Base-by-base conservation (phyloP, 2,113 vertebrate genomes). In the Tychaedon coryphoeus region DNA sequence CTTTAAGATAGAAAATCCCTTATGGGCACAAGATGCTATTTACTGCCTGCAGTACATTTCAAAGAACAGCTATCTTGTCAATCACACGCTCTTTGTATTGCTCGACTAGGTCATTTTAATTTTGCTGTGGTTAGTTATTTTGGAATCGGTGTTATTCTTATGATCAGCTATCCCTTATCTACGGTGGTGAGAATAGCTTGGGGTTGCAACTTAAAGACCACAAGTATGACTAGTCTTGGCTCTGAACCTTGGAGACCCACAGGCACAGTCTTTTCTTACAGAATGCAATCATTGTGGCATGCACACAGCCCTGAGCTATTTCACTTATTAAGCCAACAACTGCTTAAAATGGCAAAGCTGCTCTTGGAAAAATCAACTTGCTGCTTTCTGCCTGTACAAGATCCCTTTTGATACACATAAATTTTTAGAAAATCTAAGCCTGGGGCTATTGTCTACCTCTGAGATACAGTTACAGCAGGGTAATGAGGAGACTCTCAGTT, bases 201-300 rank as follows among this genome's bases (percentile, higher is more conserved):
- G 56, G 80, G 88, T 96, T 95, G 95, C 0, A 40, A 81, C 90
- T 95, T 73, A 47, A 79, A 95, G 92, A 94, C 96, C 94, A 94
- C 95, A 97, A 94, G 71, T 95, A 91, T 86, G 94, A 91, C 92
- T 93, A 53, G 62, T 93, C 65, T 97, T 97, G 97, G 95, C 96
- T 95, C 86, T 80, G 67, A 93, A 77, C 72, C 64, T 77, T 38
- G 72, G 88, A 92, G 74, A 94, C 34, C 96, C 91, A 97, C 77
- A 87, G 93, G 90, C 95, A 89, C 26, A 51, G 76, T 85, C 87
- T 97, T 97, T 90, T 86, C 94, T 77, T 84, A 92, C 86, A 92
- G 96, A 97, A 95, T 94, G 97, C 91, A 97, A 97, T 96, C 93
- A 92, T 71, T 81, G 78, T 91, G 95, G 96, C 96, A 96, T 94